Base-by-base conservation (phyloP, 2,888 invertebrate genomes). In the Rotaria socialis region DNA sequence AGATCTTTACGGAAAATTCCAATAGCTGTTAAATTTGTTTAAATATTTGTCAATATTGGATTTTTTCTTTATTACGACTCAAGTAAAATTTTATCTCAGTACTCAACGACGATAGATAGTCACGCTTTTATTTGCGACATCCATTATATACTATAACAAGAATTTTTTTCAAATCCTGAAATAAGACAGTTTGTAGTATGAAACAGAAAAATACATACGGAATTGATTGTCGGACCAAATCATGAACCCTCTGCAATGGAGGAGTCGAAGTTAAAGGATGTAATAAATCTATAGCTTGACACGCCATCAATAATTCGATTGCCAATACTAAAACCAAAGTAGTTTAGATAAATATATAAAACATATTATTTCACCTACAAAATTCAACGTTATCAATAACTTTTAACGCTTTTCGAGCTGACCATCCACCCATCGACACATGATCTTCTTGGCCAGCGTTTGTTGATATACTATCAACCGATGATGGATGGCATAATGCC, bases 401-500 rank as follows among this genome's bases (percentile, higher is more conserved):
- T 88, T 91, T 92, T 41, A 94, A 90, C 22, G 93, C 92, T 90
- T 94, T 94, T 87, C 94, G 90, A 4, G 94, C 94, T 1, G 94
- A 91, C 89, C 93, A 94, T 16, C 93, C 93, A 27, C 94, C 94
- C 94, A 94, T 94, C 19, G 93, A 93, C 75, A 94, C 94, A 90
- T 94, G 94, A 90, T 94, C 94, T 89, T 94, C 94, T 50, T 93
- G 93, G 14, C 93, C 93, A 47, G 93, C 94, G 88, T 93, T 93
- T 1, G 94, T 94, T 84, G 93, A 93, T 88, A 94, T 90, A 43
- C 93, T 93, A 90, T 94, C 94, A 52, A 93, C 93, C 4, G 93
- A 93, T 1, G 94, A 92, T 4, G 94, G 94, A 90, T 94, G 94
- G 88, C 94, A 94, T 43, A 94, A 90, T 2, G 93, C 93, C 89